Conservation (phyloP, 1,140 invertebrate species). For the Phenacoccus solenopsis region DNA sequence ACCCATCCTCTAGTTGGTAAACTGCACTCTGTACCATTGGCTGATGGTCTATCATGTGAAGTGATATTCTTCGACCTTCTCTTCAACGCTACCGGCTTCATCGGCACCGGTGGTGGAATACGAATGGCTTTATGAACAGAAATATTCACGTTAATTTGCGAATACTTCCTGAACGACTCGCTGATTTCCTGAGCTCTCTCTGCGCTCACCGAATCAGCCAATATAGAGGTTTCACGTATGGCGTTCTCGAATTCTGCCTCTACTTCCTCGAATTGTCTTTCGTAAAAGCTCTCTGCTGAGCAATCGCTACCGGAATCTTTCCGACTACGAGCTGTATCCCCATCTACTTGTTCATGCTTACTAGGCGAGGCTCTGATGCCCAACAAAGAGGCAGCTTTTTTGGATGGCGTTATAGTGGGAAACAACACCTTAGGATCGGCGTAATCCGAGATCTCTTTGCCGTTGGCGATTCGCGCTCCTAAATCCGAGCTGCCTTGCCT, state of each 20-base stretch:
- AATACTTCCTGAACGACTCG: background rate
- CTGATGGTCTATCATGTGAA: conserved; percentile 35
- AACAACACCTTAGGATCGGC: conserved; percentile 58
- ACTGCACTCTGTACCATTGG: conserved; percentile 35
- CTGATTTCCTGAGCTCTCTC: conserved; percentile 20
- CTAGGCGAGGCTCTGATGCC: conserved; percentile 27
- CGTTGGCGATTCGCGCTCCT: conserved; percentile 69
- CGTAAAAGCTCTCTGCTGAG: conserved; percentile 54
- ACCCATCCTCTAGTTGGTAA: conserved; percentile 37
- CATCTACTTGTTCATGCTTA: conserved; percentile 20
- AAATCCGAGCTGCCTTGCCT: conserved; percentile 67
- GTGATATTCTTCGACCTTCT: conserved; percentile 30
- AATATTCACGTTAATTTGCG: background rate
- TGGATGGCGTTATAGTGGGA: conserved; percentile 38
- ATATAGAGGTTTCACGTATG: conserved; percentile 53
- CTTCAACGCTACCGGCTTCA: conserved; percentile 34
- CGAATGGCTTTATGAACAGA: background rate
- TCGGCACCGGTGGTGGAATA: conserved; percentile 10
- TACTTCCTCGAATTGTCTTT: conserved; percentile 60
- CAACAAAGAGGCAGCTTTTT: conserved; percentile 35
- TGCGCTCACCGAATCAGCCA: conserved; percentile 70
- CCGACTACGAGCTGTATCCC: background rate
- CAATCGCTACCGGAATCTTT: background rate
- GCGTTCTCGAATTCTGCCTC: conserved; percentile 37
- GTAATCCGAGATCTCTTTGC: conserved; percentile 50